Evolutionary conservation across 2,797 vertebrate species (phyloP), one percentile per base, ranked within the genome.

Genomic region (Phaenicophaeus curvirostris): DNA sequence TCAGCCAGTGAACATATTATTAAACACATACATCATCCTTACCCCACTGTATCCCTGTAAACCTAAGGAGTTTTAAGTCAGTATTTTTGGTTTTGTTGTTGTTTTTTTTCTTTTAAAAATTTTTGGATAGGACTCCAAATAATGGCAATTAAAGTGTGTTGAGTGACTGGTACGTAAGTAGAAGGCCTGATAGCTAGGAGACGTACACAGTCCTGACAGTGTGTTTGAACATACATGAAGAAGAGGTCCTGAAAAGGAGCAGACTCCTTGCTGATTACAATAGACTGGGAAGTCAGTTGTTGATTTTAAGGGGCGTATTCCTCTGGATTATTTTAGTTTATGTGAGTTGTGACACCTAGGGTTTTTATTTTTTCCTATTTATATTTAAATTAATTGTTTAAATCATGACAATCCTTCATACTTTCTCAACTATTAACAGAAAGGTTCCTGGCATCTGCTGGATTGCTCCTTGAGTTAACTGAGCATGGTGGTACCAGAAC

Each of bases 21-120:
- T 96, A 94, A 96, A 96, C 86, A 94, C 93, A 95, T 95, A 89
- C 57, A 96, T 96, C 95, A 95, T 94, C 90, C 95, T 92, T 90
- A 94, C 84, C 92, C 92, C 86, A 58, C 28, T 90, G 44, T 79
- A 90, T 84, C 78, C 92, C 80, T 80, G 74, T 90, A 95, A 93
- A 87, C 51, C 55, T 65, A 77, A 89, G 44, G 73, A 95, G 71
- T 85, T 95, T 92, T 61, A 81, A 80, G 67, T 87, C 44, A 44
- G 3, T 92, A 33, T 88, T 93, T 92, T 42, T 90, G 30, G 6
- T 14, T 67, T 85, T 76, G 79, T 82, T 51, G 15, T 2, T 39
- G 9, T 39, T 74, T 69, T 74, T 41, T 63, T 82, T 42, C 6
- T 42, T 79, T 63, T 57, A 48, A 72, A 89, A 78, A 8, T 28